Evolutionary conservation across 2,113 vertebrate species (phyloP).

Genomic region (pig (Sus scrofa)): DNA sequence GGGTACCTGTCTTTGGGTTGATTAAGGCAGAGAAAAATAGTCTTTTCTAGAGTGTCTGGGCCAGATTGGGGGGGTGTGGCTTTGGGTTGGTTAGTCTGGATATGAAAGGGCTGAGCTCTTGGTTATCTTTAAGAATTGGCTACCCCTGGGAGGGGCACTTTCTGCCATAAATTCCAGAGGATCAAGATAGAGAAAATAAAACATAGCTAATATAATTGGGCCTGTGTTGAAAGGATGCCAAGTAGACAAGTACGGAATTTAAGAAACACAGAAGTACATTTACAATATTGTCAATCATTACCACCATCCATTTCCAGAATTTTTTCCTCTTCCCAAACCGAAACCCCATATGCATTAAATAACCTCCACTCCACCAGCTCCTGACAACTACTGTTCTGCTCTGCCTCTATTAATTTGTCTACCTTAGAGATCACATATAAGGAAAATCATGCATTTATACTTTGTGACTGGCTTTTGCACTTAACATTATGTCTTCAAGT

Average conservation of each 20-base stretch:
- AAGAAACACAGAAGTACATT: background rate
- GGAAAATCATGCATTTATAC: background rate
- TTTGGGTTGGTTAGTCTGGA: background rate
- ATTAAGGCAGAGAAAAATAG: background rate
- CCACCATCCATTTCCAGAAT: background rate
- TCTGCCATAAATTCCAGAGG: background rate
- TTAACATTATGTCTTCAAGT: background rate
- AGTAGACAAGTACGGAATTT: background rate
- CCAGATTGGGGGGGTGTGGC: too few species aligned
- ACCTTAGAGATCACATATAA: background rate
- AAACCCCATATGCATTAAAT: background rate
- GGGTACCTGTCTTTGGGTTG: background rate
- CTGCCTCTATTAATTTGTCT: background rate
- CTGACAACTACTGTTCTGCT: background rate
- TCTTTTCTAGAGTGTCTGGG: background rate
- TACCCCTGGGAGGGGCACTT: background rate
- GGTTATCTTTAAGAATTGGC: background rate
- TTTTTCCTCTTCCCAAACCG: background rate
- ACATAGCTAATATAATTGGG: background rate
- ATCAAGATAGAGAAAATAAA: background rate
- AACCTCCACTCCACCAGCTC: background rate
- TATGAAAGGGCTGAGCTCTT: background rate
- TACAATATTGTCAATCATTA: background rate
- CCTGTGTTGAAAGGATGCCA: background rate
- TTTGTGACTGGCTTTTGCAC: background rate